A percentile compares a stretch with the other conserved stretches of the same genome.
Evolutionary conservation across 2,888 invertebrate genomes (phyloP).

Genomic region (Metopia argyrocephala): DNA sequence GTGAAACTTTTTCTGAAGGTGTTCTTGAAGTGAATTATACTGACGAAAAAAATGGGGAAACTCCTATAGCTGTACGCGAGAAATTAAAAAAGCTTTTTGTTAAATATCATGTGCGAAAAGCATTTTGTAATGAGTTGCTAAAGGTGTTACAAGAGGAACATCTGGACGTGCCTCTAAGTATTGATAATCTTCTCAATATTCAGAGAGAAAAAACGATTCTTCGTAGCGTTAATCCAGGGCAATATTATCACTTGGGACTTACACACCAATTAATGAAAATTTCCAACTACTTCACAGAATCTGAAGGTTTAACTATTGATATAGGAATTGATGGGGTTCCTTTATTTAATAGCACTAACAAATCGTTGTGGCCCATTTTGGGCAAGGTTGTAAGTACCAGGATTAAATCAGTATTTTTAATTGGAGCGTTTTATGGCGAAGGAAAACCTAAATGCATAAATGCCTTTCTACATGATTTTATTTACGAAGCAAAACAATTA

Average conservation of each 20-base stretch:
- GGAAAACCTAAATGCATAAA: constrained; percentile 32
- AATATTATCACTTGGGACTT: no score
- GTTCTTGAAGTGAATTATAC: no score
- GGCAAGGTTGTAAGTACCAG: constrained; percentile 19
- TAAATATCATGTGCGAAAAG: no score
- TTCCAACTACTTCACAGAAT: constrained; percentile 9
- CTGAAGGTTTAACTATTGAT: constrained; percentile 25
- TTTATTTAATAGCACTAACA: constrained; percentile 37
- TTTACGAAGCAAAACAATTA: constrained; percentile 36
- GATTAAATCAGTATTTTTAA: constrained; percentile 38
- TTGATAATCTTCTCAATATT: constrained; percentile 23
- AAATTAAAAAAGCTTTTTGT: no score
- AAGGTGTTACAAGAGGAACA: constrained; percentile 20
- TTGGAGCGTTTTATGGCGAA: constrained; percentile 34
- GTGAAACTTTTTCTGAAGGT: no score
- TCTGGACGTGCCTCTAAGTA: constrained; percentile 31
- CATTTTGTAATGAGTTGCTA: constrained; percentile 33
- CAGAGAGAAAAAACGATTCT: no score
- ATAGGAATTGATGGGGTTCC: constrained; percentile 40
- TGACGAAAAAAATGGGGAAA: no score
- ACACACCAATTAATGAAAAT: constrained; percentile 15
- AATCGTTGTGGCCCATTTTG: constrained; percentile 32
- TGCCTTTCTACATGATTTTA: constrained; percentile 42
- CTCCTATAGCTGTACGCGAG: no score
- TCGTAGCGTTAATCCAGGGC: no score